Evolutionary conservation across 1,140 invertebrate species (phyloP).

Genomic region (Heterodera schachtii): DNA sequence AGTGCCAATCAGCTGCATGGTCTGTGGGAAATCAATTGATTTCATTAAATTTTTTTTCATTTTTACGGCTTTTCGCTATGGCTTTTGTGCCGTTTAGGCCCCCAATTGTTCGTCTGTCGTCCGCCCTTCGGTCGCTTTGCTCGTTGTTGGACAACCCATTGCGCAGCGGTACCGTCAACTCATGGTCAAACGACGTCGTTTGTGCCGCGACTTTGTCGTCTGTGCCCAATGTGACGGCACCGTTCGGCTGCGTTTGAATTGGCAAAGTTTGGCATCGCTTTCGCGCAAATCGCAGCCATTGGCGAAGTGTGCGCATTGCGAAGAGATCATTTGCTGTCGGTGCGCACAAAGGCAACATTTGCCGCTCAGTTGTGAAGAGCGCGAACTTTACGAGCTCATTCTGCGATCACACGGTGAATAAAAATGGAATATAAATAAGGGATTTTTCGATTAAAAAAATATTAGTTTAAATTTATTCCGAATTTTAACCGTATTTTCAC

Average conservation of each 20-base stretch:
- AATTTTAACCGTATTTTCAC: too few species aligned
- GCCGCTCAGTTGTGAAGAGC: neutral
- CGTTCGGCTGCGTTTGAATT: neutral
- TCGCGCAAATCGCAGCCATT: neutral
- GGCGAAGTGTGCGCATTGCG: neutral
- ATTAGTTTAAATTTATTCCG: too few species aligned
- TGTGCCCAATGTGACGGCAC: slow-evolving; percentile 1
- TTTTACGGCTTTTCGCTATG: too few species aligned
- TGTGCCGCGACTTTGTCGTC: neutral
- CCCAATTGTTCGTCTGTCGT: neutral
- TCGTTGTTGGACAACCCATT: neutral
- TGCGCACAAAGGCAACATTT: neutral
- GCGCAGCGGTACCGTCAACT: neutral
- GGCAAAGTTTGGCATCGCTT: neutral
- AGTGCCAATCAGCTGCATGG: slow-evolving; percentile 11
- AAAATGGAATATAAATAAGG: neutral
- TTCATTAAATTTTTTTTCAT: neutral
- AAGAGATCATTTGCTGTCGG: neutral
- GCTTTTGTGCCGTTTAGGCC: neutral
- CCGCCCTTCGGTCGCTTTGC: slow-evolving; percentile 1
- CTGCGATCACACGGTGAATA: neutral
- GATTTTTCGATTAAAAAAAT: too few species aligned
- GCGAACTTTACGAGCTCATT: slow-evolving; percentile 4
- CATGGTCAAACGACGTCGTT: neutral
- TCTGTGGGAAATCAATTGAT: neutral